phyloP scores from a whole-genome alignment of 2,888 invertebrate species.

The Arctia plantaginis region DNA sequence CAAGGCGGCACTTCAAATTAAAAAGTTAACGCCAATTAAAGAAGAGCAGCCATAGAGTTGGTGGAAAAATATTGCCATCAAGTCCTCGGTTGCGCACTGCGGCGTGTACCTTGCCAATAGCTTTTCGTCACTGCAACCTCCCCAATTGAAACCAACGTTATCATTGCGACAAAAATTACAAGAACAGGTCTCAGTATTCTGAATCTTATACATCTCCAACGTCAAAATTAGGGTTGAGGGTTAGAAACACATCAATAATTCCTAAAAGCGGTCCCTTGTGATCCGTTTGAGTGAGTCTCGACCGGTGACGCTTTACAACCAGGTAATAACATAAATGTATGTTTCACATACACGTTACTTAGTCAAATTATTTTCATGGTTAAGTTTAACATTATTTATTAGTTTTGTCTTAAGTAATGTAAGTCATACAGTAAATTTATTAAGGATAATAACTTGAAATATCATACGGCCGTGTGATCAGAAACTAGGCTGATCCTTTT shows the following conservation, averaged over 20 bases:
- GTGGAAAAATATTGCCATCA: neutral
- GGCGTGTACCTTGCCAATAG: neutral
- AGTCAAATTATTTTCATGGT: neutral
- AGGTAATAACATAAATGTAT: neutral
- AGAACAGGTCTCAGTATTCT: neutral
- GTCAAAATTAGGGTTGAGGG: neutral
- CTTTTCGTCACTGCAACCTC: neutral
- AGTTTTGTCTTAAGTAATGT: neutral
- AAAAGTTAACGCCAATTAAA: neutral
- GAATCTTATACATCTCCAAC: no score
- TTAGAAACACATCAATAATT: constrained; percentile 1
- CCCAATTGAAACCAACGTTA: neutral
- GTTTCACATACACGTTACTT: neutral
- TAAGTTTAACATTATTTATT: neutral
- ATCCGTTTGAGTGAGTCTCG: constrained; percentile 7
- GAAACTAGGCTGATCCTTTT: no score
- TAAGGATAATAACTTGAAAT: no score
- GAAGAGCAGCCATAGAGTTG: neutral
- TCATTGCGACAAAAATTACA: neutral
- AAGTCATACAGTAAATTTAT: neutral
- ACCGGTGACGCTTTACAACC: neutral
- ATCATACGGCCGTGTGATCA: no score
- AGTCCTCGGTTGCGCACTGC: neutral
- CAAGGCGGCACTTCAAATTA: no score
- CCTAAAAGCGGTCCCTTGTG: neutral